Percentiles rank a stretch among this genome's conserved stretches.
phyloP scores from a whole-genome alignment of 2,113 vertebrate genomes.

The Redunca redunca region DNA sequence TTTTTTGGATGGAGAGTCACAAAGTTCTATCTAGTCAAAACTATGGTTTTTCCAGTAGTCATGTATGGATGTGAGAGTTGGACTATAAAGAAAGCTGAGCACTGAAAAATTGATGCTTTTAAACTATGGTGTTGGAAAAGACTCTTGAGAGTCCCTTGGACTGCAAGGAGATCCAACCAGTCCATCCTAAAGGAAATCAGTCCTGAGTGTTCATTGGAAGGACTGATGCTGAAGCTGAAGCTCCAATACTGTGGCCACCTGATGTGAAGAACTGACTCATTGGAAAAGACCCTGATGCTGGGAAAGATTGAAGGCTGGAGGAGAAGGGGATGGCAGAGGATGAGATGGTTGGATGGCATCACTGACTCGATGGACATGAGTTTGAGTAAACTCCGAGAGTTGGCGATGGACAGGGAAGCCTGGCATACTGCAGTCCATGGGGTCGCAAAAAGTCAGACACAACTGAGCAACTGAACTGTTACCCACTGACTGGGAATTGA shows the following conservation, averaged over 20 bases:
- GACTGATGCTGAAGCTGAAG: background rate
- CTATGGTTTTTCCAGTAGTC: background rate
- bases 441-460: fast-evolving
- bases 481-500: background rate
- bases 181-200: background rate
- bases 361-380: fast-evolving
- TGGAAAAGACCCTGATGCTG: background rate
- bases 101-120: background rate
- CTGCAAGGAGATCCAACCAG: background rate
- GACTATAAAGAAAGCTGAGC: background rate
- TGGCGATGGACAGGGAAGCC: background rate
- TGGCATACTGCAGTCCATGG: background rate
- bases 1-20: fast-evolving
- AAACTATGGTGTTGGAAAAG: background rate
- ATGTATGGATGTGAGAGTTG: background rate
- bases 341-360: background rate
- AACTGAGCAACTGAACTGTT: background rate
- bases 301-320: background rate
- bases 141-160: background rate
- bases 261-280: background rate
- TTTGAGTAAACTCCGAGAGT: background rate
- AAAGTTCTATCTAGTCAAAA: background rate
- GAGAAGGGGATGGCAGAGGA: background rate
- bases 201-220: background rate
- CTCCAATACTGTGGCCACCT: background rate